These are phyloP conservation scores for Hymenopus coronatus DNA, from an alignment of 2,888 invertebrate species.

Conservation along the genomic window DNA sequence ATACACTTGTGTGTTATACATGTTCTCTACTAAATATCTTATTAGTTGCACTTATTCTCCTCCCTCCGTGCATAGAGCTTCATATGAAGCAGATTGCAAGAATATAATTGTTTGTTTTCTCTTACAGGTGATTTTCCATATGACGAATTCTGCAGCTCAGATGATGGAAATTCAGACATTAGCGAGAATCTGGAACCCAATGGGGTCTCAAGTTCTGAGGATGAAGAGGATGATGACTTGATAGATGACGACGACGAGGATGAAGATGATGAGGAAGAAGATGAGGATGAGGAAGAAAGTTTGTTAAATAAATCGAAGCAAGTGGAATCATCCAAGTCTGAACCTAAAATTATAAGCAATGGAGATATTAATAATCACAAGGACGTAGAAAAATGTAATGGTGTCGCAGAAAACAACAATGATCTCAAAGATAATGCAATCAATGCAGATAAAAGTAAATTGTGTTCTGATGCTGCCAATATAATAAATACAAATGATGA, in stretches of 20 bases:
- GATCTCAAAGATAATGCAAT: neutral
- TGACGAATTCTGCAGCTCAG: slow-evolving; percentile 26
- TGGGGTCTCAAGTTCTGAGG: slow-evolving; percentile 37
- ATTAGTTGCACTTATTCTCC: no score
- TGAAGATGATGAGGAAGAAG: slow-evolving; percentile 41
- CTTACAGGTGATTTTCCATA: slow-evolving; percentile 1
- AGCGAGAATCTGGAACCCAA: slow-evolving; percentile 39
- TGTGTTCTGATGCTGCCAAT: neutral
- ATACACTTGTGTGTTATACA: no score
- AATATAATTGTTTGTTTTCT: neutral
- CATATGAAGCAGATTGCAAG: no score
- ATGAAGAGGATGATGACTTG: slow-evolving; percentile 33
- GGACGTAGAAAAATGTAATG: slow-evolving; percentile 26
- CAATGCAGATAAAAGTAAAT: neutral
- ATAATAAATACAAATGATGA: neutral
- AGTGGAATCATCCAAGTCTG: neutral
- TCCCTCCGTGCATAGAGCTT: no score
- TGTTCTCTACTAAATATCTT: no score
- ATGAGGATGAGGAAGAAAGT: slow-evolving; percentile 28
- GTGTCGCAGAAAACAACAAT: neutral
- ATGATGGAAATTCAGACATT: slow-evolving; percentile 32
- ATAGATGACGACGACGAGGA: slow-evolving; percentile 41
- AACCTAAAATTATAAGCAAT: slow-evolving; percentile 33
- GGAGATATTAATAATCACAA: slow-evolving; percentile 39
- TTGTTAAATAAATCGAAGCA: neutral